Percentiles rank a stretch among this genome's conserved stretches.
phyloP scores from a whole-genome alignment of 2,797 vertebrate species.

The Coluber constrictor region DNA sequence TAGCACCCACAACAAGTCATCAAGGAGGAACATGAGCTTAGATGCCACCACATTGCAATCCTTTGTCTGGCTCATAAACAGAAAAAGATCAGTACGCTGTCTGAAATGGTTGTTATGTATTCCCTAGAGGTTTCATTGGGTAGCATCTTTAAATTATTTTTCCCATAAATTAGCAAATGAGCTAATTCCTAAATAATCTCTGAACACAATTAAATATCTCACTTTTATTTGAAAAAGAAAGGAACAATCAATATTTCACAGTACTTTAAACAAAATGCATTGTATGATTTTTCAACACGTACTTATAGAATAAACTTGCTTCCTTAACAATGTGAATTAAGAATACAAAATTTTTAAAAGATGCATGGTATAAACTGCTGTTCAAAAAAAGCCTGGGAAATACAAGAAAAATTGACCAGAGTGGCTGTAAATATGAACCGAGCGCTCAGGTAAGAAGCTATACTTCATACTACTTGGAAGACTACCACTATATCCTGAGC shows the following conservation, averaged over 20 bases:
- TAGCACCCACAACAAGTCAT: constrained; percentile 96
- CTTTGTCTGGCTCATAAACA: constrained; percentile 79
- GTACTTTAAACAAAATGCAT: constrained; percentile 9
- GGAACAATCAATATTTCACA: not conserved
- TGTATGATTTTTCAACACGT: not conserved
- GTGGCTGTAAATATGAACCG: not conserved
- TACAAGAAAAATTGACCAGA: not conserved
- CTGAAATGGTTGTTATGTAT: not conserved
- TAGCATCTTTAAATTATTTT: not conserved
- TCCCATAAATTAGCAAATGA: not conserved
- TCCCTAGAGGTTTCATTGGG: constrained; percentile 1
- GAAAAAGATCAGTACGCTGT: constrained; percentile 27
- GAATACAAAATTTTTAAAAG: not conserved
- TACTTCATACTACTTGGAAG: not conserved
- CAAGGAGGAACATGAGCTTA: constrained; percentile 93
- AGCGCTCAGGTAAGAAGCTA: not conserved
- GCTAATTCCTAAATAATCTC: not conserved
- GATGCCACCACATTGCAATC: constrained; percentile 96
- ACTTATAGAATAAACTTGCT: not conserved
- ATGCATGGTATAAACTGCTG: not conserved
- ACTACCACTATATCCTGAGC: not conserved
- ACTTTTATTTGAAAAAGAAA: constrained; percentile 28
- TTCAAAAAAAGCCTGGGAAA: not conserved
- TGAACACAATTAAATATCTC: not conserved
- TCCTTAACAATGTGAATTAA: not conserved